Conservation (phyloP, 2,888 invertebrate genomes). For the Branchipolynoe longqiensis region DNA sequence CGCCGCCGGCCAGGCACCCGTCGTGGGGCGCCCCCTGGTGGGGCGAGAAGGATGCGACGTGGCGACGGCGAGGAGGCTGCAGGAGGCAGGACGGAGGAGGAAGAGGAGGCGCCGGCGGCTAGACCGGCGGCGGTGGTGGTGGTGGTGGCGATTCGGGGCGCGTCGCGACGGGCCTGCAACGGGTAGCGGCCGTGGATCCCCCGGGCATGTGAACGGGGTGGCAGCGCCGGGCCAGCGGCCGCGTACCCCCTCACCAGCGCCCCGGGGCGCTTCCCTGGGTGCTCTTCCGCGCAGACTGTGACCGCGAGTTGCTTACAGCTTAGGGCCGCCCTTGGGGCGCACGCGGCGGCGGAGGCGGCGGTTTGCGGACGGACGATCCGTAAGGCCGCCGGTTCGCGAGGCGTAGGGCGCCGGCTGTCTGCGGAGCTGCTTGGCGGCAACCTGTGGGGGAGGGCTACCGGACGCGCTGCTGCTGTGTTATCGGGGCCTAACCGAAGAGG, state of each 20-base stretch:
- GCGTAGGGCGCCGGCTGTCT: conserved; percentile 1
- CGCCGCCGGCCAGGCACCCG: too few species aligned
- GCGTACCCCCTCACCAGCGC: too few species aligned
- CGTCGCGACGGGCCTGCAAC: background rate
- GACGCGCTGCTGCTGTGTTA: too few species aligned
- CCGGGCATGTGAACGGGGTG: too few species aligned
- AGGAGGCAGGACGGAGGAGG: background rate
- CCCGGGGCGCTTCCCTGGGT: too few species aligned
- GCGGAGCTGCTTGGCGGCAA: background rate
- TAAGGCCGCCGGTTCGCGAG: background rate
- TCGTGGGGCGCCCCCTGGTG: background rate
- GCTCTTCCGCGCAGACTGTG: too few species aligned
- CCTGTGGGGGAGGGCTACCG: too few species aligned
- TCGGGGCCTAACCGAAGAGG: background rate
- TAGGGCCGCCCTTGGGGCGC: too few species aligned
- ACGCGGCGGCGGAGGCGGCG: too few species aligned
- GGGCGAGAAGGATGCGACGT: conserved; percentile 3
- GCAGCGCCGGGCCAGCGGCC: too few species aligned
- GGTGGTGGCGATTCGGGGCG: background rate
- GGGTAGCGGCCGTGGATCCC: too few species aligned
- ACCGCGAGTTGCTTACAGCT: too few species aligned
- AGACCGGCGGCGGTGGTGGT: background rate
- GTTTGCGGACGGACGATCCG: background rate
- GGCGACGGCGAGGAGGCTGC: background rate
- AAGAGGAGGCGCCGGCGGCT: background rate